Evolutionary conservation across 2,113 vertebrate species (phyloP).

Genomic region (Pica pica): DNA sequence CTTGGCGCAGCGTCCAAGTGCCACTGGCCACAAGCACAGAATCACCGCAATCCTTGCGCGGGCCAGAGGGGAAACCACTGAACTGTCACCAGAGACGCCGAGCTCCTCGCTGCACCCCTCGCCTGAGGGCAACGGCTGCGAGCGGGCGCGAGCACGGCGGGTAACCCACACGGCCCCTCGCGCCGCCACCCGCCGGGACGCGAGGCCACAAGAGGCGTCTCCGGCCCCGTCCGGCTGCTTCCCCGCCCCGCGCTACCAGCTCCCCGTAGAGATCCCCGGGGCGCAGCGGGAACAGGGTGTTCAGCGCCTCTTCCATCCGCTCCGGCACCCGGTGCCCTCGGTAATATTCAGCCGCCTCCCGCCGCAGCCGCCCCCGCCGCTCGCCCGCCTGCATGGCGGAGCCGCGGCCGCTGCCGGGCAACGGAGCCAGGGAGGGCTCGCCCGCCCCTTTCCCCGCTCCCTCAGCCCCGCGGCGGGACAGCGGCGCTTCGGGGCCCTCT

Average conservation of each 20-base stretch:
- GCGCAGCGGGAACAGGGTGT: constrained; percentile 60
- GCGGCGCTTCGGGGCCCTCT: fast-evolving
- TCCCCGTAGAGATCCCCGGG: constrained; percentile 79
- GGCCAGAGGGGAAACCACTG: too few relatives aligned
- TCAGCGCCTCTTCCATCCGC: constrained; percentile 76
- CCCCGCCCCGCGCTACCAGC: constrained; percentile 69
- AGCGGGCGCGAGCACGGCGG: fast-evolving
- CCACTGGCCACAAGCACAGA: neutral
- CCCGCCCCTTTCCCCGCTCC: neutral
- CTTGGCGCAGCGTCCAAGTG: fast-evolving
- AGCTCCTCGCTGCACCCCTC: fast-evolving
- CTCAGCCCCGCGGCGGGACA: neutral
- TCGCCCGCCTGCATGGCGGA: neutral
- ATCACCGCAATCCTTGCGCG: fast-evolving
- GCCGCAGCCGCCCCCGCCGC: neutral
- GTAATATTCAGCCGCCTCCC: constrained; percentile 77
- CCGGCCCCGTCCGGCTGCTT: neutral
- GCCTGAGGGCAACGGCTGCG: too few relatives aligned
- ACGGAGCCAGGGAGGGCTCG: neutral
- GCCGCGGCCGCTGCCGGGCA: neutral
- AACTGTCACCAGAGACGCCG: fast-evolving
- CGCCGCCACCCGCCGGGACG: neutral
- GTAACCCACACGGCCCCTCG: neutral
- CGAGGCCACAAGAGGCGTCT: neutral
- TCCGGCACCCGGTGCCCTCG: constrained; percentile 55